A percentile compares a stretch with the other conserved stretches of the same genome.
These are phyloP conservation scores for Catostomus latipinnis DNA, from an alignment of 2,797 vertebrate species.

Conservation along the genomic window DNA sequence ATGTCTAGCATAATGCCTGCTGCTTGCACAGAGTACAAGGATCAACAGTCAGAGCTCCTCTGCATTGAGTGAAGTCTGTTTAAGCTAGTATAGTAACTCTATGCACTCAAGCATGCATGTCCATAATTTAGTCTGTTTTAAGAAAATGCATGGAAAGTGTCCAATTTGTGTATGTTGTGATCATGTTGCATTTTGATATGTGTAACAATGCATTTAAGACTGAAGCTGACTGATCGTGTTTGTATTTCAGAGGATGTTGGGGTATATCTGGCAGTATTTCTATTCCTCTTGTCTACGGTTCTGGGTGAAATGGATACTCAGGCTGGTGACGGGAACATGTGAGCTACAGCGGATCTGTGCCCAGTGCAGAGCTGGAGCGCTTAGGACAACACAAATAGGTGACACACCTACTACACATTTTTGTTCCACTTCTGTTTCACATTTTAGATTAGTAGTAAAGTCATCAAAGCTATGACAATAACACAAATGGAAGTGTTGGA, in stretches of 20 bases:
- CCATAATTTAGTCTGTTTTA: background rate
- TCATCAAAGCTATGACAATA: no score
- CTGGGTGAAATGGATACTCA: slow-evolving; percentile 93
- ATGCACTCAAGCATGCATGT: background rate
- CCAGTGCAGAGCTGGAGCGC: slow-evolving; percentile 76
- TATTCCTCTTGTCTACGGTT: slow-evolving; percentile 87
- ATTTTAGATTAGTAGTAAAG: no score
- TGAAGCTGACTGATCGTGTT: background rate
- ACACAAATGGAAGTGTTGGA: no score
- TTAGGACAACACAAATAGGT: slow-evolving; percentile 87
- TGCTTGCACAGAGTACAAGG: background rate
- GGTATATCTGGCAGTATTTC: slow-evolving; percentile 85
- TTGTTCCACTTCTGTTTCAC: no score
- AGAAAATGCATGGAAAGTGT: background rate
- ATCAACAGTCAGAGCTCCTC: background rate
- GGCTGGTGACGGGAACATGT: slow-evolving; percentile 87
- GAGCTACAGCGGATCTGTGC: slow-evolving; percentile 91
- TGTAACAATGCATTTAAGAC: background rate
- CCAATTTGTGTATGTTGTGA: background rate
- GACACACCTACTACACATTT: background rate
- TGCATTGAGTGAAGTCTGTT: background rate
- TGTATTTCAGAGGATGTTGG: slow-evolving; percentile 82
- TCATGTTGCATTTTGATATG: background rate
- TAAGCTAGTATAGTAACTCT: background rate
- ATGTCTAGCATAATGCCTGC: background rate